phyloP scores from a whole-genome alignment of 2,113 vertebrate species.

The Sinocyclocheilus rhinocerous region DNA sequence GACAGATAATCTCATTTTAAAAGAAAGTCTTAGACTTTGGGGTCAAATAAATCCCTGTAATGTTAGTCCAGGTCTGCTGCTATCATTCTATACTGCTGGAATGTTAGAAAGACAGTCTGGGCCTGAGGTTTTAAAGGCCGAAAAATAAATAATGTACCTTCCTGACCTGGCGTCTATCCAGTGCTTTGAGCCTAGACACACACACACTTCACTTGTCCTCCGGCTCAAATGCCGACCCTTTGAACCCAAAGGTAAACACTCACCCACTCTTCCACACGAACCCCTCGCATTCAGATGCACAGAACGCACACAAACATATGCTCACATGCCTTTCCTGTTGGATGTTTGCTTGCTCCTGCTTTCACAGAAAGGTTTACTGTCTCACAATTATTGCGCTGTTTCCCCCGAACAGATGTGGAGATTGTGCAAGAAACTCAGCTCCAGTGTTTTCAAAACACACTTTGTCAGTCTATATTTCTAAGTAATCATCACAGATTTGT shows the following conservation, averaged over 20 bases:
- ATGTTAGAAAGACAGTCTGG: constrained; percentile 14
- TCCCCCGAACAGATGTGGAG: constrained; percentile 63
- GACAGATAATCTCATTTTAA: constrained; percentile 10
- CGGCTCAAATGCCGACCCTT: neutral
- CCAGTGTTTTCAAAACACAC: constrained; percentile 64
- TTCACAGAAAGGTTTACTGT: constrained; percentile 63
- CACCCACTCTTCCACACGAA: constrained; percentile 44
- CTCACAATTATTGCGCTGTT: constrained; percentile 71
- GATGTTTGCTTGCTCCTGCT: constrained; percentile 57
- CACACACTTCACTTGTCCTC: neutral
- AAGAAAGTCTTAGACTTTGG: neutral
- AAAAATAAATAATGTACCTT: constrained; percentile 34
- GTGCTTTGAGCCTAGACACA: neutral
- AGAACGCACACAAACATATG: neutral
- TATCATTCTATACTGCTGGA: constrained; percentile 5
- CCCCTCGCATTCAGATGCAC: neutral
- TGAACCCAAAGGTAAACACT: constrained; percentile 46
- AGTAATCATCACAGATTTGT: constrained; percentile 61
- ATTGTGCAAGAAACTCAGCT: constrained; percentile 64
- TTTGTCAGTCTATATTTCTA: constrained; percentile 61
- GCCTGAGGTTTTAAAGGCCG: constrained; percentile 2
- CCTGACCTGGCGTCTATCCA: constrained; percentile 19
- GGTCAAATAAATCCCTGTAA: constrained; percentile 12
- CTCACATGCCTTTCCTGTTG: constrained; percentile 39
- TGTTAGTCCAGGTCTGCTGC: neutral